Conservation (phyloP, 2,888 invertebrate species). For the Latrodectus hesperus region DNA sequence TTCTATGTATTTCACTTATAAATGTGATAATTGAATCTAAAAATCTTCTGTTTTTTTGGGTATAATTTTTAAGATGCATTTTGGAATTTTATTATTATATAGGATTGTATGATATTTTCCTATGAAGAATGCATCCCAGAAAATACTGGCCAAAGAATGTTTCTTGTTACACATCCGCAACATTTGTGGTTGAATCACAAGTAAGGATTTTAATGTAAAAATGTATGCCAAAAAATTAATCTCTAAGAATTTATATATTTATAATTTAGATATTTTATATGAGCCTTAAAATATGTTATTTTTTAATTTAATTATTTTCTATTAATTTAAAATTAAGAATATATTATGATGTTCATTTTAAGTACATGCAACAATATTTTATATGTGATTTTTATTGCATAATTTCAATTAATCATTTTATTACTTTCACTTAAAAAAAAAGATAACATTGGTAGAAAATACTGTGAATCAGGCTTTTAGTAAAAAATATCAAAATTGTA, state of each 20-base stretch:
- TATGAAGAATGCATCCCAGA: slow-evolving; percentile 43
- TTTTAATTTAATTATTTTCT: too few species aligned
- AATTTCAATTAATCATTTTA: too few species aligned
- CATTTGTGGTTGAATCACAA: slow-evolving; percentile 58
- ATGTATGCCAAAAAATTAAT: background rate
- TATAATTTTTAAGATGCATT: background rate
- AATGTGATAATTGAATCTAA: background rate
- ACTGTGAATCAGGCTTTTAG: too few species aligned
- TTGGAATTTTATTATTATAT: background rate
- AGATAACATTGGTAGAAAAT: too few species aligned
- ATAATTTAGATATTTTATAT: background rate
- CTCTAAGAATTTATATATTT: background rate
- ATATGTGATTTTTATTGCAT: too few species aligned
- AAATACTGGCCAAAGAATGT: slow-evolving; percentile 51
- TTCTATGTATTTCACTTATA: too few species aligned
- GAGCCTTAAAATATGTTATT: background rate
- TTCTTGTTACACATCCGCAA: slow-evolving; percentile 59
- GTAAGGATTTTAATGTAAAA: slow-evolving; percentile 17
- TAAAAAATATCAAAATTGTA: too few species aligned
- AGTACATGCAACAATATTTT: too few species aligned
- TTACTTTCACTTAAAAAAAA: too few species aligned
- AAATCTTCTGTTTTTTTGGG: background rate
- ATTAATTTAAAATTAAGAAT: too few species aligned
- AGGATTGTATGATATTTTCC: slow-evolving; percentile 62
- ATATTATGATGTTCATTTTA: too few species aligned